These are phyloP conservation scores for Orthosia incerta DNA, from an alignment of 2,888 invertebrate genomes.

Conservation along the genomic window DNA sequence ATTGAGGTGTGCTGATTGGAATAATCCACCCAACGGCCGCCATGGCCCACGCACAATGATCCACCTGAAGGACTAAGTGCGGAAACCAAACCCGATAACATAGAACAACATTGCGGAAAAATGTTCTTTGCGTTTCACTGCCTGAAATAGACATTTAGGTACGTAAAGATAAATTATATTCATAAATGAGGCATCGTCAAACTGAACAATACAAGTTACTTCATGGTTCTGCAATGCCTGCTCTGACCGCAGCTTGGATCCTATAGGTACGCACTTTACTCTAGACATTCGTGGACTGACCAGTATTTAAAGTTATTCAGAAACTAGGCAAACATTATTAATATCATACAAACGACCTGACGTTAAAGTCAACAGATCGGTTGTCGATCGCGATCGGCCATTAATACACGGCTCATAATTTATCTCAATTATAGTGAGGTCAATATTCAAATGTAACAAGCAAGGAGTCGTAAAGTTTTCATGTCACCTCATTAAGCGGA, in stretches of 20 bases:
- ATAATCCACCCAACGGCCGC: too few species aligned
- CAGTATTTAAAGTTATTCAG: slow-evolving; percentile 4
- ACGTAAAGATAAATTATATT: background rate
- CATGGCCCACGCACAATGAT: too few species aligned
- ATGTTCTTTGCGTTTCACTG: background rate
- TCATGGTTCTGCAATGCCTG: background rate
- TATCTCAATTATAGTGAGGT: slow-evolving; percentile 62
- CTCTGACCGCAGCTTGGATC: background rate
- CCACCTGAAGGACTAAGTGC: too few species aligned
- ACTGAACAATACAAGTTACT: background rate
- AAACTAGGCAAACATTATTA: slow-evolving; percentile 12
- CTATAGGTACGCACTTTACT: background rate
- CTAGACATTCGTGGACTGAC: background rate
- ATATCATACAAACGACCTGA: slow-evolving; percentile 16
- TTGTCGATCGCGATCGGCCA: slow-evolving; percentile 22
- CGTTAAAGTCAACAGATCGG: slow-evolving; percentile 37
- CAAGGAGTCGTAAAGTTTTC: slow-evolving; percentile 51
- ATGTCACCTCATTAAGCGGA: slow-evolving; percentile 57
- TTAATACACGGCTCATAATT: slow-evolving; percentile 52
- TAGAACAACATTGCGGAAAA: slow-evolving; percentile 14
- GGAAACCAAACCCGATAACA: too few species aligned
- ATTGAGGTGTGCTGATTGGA: too few species aligned
- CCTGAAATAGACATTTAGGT: background rate
- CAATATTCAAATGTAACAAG: slow-evolving; percentile 63
- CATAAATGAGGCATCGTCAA: background rate